Percentiles rank a stretch among this genome's conserved stretches.
Conservation (phyloP, 2,797 vertebrate genomes). For the Anguilla anguilla region DNA sequence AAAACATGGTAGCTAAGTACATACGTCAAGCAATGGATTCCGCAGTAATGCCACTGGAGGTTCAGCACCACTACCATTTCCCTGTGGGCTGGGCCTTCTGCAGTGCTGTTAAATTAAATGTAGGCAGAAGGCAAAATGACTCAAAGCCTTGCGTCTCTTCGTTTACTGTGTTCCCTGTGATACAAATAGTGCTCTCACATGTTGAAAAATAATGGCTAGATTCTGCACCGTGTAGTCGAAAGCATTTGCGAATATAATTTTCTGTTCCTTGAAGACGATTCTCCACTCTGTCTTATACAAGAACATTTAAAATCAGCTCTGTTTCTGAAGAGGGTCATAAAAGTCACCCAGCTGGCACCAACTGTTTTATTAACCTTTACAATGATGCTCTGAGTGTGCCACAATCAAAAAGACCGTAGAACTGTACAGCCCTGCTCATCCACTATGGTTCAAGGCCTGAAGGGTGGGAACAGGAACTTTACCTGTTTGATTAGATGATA, state of each 20-base stretch:
- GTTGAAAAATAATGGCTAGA: neutral
- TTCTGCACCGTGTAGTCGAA: neutral
- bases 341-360: neutral
- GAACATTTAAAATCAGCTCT: neutral
- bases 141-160: neutral
- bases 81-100: neutral
- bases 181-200: neutral
- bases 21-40: slow-evolving; percentile 25
- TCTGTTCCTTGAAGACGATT: neutral
- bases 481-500: slow-evolving; percentile 1
- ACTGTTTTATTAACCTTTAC: slow-evolving; percentile 16
- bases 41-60: slow-evolving; percentile 6
- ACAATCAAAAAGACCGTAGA: neutral
- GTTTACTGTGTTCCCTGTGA: neutral
- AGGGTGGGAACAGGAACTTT: slow-evolving; percentile 5
- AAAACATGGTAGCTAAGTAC: slow-evolving; percentile 8
- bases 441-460: neutral
- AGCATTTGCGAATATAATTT: neutral
- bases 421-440: neutral
- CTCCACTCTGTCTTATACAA: neutral
- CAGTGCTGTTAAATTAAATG: slow-evolving; percentile 16
- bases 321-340: neutral
- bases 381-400: neutral
- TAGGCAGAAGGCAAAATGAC: neutral
- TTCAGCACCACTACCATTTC: slow-evolving; percentile 13